A percentile compares a stretch with the other conserved stretches of the same genome.
Conservation (phyloP, 2,888 invertebrate genomes). For the Mycalesis mineus region DNA sequence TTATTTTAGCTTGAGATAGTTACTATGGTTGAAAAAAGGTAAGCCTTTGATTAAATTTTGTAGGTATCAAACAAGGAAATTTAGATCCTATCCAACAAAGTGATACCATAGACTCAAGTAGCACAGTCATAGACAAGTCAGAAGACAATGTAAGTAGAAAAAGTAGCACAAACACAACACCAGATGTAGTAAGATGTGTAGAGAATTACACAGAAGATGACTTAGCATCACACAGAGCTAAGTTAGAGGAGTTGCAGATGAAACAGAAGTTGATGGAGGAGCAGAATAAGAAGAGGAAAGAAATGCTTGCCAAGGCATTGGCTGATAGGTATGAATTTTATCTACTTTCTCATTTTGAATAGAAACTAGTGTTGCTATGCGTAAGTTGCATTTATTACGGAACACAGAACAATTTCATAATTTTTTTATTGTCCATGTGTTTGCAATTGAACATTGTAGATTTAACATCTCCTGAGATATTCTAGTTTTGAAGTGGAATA, state of each 20-base stretch:
- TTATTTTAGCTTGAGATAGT: no score
- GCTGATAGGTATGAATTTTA: conserved; percentile 80
- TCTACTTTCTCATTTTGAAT: no score
- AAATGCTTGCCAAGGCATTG: conserved; percentile 84
- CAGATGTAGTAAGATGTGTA: conserved; percentile 56
- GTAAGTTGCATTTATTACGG: no score
- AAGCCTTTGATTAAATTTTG: neutral
- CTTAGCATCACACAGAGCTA: conserved; percentile 64
- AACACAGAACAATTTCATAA: no score
- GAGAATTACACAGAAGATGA: conserved; percentile 62
- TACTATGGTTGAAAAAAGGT: no score
- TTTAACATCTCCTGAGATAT: no score
- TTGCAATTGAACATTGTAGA: no score
- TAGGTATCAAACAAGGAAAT: conserved; percentile 34
- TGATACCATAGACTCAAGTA: neutral
- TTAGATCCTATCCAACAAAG: conserved; percentile 23
- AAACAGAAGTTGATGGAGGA: conserved; percentile 87
- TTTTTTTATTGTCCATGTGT: no score
- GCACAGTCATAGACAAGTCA: conserved; percentile 14
- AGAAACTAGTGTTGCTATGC: no score
- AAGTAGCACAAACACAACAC: conserved; percentile 40
- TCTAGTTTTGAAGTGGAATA: no score
- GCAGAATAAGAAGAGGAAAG: conserved; percentile 86
- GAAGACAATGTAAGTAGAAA: conserved; percentile 32
- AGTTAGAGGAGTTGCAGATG: conserved; percentile 82